Evolutionary conservation across 2,113 vertebrate genomes (phyloP).

Genomic region (Chamaetylas fuelleborni): DNA sequence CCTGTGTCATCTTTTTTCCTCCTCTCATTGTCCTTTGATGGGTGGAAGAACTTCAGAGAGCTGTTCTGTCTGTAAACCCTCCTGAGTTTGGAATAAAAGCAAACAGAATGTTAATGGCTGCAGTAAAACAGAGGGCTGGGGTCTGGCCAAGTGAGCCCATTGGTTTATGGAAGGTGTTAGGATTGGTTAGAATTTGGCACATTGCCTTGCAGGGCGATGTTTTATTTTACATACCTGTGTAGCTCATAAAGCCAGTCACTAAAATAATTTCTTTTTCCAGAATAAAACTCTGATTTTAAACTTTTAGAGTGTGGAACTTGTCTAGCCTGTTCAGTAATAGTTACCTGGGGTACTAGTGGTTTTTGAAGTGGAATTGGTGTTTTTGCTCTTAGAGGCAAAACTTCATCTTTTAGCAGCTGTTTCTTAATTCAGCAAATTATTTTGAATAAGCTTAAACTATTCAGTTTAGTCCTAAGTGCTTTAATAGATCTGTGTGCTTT

Average conservation of each 20-base stretch:
- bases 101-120: background rate
- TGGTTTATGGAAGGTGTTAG: background rate
- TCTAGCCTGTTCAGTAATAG: background rate
- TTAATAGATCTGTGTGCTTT: background rate
- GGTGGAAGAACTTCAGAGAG: background rate
- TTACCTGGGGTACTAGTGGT: background rate
- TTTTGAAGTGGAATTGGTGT: background rate
- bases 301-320: background rate
- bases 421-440: background rate
- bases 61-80: background rate
- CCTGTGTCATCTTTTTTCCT: background rate
- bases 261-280: constrained; percentile 41
- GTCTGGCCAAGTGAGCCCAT: background rate
- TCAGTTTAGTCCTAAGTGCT: background rate
- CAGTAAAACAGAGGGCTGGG: background rate
- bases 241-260: constrained; percentile 36
- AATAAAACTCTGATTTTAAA: background rate
- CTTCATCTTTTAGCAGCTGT: background rate
- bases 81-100: background rate
- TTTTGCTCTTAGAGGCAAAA: background rate
- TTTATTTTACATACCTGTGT: constrained; percentile 44
- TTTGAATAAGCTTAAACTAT: background rate
- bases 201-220: background rate
- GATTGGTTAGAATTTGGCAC: background rate
- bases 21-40: background rate